Conservation (phyloP, 2,113 vertebrate species). For the Burhinus oedicnemus region DNA sequence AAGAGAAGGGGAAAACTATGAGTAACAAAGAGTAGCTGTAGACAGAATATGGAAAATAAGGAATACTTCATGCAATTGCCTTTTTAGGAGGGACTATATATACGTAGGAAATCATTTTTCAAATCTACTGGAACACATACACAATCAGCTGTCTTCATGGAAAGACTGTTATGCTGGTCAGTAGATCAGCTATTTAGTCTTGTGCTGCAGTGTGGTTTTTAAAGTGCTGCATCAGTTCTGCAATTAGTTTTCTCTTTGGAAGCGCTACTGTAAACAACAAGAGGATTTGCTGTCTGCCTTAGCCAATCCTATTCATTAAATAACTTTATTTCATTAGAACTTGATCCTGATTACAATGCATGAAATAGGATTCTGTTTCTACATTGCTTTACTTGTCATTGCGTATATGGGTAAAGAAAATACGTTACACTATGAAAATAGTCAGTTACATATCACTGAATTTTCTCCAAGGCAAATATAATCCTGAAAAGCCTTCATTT, state of each 20-base stretch:
- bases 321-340: neutral
- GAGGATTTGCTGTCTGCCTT: neutral
- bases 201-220: neutral
- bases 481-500: neutral
- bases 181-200: neutral
- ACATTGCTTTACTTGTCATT: neutral
- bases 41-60: neutral
- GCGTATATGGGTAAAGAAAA: neutral
- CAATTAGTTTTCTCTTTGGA: neutral
- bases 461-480: neutral
- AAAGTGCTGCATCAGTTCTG: neutral
- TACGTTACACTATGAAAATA: neutral
- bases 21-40: neutral
- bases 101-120: neutral
- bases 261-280: neutral
- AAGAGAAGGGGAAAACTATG: neutral
- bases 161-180: neutral
- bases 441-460: neutral
- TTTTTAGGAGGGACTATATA: neutral
- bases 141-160: neutral
- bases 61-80: neutral
- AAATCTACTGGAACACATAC: neutral
- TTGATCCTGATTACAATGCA: neutral
- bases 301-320: neutral
- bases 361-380: neutral